phyloP scores from a whole-genome alignment of 2,888 invertebrate genomes.

The Micoletzkya japonica region DNA sequence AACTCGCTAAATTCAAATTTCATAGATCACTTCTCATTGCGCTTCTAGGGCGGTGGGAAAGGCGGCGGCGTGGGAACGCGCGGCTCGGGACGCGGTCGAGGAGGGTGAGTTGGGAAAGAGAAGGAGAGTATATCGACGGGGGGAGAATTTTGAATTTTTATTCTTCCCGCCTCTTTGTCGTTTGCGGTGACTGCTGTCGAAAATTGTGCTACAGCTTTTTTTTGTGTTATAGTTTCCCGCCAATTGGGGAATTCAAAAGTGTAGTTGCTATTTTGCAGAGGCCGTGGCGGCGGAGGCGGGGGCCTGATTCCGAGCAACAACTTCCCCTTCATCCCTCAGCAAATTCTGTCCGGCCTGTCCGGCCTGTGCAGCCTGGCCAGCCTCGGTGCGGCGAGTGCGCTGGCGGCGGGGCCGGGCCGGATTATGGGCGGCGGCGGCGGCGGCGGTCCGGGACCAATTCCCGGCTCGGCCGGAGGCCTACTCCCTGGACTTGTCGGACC shows the following conservation, averaged over 20 bases:
- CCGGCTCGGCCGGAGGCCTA: too few species aligned
- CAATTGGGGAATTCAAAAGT: too few species aligned
- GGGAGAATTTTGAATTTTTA: too few species aligned
- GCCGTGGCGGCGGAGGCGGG: slow-evolving; percentile 1
- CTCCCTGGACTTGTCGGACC: too few species aligned
- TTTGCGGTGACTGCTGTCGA: not conserved
- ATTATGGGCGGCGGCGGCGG: not conserved
- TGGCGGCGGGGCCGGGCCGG: not conserved
- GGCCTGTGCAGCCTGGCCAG: not conserved
- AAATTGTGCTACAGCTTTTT: too few species aligned
- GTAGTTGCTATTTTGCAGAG: not conserved
- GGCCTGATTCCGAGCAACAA: not conserved
- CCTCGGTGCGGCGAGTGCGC: not conserved
- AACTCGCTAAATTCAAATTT: not conserved
- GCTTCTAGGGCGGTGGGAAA: slow-evolving; percentile 32
- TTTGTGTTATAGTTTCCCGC: too few species aligned
- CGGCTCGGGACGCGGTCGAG: not conserved
- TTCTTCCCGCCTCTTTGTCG: too few species aligned
- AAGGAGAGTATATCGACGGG: too few species aligned
- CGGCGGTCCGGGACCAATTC: too few species aligned
- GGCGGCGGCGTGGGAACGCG: slow-evolving; percentile 13
- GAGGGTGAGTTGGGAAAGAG: not conserved
- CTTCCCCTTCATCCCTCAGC: not conserved
- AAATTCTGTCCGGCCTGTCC: not conserved
- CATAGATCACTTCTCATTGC: not conserved